phyloP scores from a whole-genome alignment of 2,888 invertebrate genomes.

The Patella caerulea region DNA sequence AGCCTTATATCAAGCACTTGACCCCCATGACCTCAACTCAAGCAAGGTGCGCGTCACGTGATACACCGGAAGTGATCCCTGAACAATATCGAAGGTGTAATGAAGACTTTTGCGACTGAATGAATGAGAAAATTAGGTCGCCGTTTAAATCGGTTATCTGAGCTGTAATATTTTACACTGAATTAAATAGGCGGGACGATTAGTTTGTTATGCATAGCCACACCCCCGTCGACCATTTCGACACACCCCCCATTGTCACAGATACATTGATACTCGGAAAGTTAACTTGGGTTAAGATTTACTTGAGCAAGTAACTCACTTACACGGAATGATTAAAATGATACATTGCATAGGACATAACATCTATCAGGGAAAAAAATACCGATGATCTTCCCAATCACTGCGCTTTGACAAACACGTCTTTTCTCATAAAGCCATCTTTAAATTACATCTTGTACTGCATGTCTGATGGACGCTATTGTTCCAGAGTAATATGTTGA shows the following conservation, averaged over 20 bases:
- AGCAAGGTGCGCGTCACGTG: background rate
- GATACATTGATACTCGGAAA: too few relatives aligned
- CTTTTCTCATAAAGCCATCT: too few relatives aligned
- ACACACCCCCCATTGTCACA: background rate
- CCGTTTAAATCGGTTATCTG: conserved; percentile 5
- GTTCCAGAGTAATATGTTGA: too few relatives aligned
- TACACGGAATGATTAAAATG: too few relatives aligned
- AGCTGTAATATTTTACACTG: background rate
- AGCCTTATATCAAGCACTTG: background rate
- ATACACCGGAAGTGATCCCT: conserved; percentile 2
- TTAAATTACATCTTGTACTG: too few relatives aligned
- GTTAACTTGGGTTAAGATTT: too few relatives aligned
- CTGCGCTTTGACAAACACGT: too few relatives aligned
- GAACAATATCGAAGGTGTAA: background rate
- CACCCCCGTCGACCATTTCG: background rate
- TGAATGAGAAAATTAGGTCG: background rate
- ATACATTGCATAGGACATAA: too few relatives aligned
- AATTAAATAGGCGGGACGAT: background rate
- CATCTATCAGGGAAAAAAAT: too few relatives aligned
- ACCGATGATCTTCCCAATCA: too few relatives aligned
- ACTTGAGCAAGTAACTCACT: too few relatives aligned
- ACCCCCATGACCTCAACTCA: background rate
- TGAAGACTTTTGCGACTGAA: background rate
- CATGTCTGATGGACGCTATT: too few relatives aligned
- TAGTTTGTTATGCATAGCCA: background rate